These are phyloP conservation scores for Tricholaema leucomelas DNA, from an alignment of 2,113 vertebrate species.

Conservation along the genomic window DNA sequence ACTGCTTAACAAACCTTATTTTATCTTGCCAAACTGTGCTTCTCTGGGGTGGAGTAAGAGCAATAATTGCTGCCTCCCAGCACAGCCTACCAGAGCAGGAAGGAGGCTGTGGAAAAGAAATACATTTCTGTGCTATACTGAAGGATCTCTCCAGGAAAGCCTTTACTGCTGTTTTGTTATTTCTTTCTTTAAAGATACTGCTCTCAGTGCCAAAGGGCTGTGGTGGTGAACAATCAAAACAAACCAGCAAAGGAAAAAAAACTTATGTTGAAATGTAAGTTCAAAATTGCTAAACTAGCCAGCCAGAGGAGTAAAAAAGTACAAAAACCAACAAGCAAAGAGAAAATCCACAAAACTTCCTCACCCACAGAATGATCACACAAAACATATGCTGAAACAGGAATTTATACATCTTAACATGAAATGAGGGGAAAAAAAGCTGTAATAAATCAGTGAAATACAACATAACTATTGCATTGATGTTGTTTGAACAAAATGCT, in stretches of 20 bases:
- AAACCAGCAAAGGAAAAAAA: background rate
- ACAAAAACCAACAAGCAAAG: background rate
- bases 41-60: background rate
- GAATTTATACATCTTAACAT: background rate
- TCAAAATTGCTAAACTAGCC: background rate
- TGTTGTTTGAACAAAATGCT: fast-evolving
- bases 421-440: background rate
- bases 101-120: background rate
- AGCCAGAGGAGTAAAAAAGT: background rate
- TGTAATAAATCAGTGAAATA: background rate
- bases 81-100: background rate
- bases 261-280: background rate
- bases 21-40: background rate
- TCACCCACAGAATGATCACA: background rate
- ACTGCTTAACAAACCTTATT: background rate
- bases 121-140: background rate
- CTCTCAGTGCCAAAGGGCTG: background rate
- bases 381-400: background rate
- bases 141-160: background rate
- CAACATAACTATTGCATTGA: background rate
- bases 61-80: background rate
- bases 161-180: background rate
- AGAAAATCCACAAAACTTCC: background rate
- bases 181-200: background rate
- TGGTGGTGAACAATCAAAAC: background rate